phyloP scores from a whole-genome alignment of 1,140 invertebrate genomes.

The Formica selysi region DNA sequence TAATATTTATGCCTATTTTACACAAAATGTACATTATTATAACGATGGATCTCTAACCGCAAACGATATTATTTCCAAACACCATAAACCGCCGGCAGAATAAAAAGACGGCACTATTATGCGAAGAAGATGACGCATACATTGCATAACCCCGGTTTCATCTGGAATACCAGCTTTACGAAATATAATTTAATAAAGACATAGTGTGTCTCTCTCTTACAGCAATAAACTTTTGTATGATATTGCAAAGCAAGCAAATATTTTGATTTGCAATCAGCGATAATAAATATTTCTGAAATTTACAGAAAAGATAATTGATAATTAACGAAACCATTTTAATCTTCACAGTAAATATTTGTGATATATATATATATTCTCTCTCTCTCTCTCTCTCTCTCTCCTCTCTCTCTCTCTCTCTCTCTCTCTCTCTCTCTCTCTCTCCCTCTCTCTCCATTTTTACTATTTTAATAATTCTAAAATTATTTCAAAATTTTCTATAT shows the following conservation, averaged over 20 bases:
- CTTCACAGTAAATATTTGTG: background rate
- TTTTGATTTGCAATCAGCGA: background rate
- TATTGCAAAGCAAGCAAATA: background rate
- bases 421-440: too few relatives aligned
- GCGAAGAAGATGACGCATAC: constrained; percentile 37
- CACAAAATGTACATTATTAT: constrained; percentile 35
- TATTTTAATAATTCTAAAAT: background rate
- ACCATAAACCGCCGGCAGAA: constrained; percentile 7
- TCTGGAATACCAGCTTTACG: constrained; percentile 2
- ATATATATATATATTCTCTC: too few relatives aligned
- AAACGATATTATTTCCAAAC: constrained; percentile 33
- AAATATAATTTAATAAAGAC: constrained; percentile 25
- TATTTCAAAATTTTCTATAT: background rate
- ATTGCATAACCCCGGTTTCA: constrained; percentile 11
- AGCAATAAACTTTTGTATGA: background rate
- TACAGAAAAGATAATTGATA: background rate
- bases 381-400: too few relatives aligned
- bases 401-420: too few relatives aligned
- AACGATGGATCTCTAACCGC: constrained; percentile 4
- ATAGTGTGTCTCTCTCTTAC: background rate
- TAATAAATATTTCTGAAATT: background rate
- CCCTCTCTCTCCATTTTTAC: background rate
- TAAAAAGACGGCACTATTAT: background rate
- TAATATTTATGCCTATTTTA: background rate
- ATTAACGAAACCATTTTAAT: background rate